Evolutionary conservation across 2,888 invertebrate species (phyloP).

Genomic region (Nephrotoma appendiculata): DNA sequence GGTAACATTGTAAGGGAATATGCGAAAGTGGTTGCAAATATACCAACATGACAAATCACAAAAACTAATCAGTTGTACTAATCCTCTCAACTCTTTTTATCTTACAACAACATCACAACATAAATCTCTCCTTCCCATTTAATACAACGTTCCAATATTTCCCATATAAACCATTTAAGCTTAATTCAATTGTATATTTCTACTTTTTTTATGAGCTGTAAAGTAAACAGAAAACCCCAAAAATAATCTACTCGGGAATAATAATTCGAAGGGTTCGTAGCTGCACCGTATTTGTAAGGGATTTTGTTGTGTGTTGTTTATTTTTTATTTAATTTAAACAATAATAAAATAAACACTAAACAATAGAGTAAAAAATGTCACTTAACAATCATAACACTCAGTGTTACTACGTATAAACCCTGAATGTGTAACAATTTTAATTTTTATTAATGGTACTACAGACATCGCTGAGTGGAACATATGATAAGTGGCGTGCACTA

Average conservation of each 20-base stretch:
- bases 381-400: not conserved
- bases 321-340: not conserved
- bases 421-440: not conserved
- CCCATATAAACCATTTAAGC: not conserved
- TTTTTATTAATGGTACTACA: not conserved
- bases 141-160: not conserved
- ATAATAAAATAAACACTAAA: not conserved
- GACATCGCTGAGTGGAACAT: not conserved
- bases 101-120: not conserved
- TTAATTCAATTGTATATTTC: not conserved
- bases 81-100: not conserved
- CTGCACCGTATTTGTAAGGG: not conserved
- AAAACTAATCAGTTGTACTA: not conserved
- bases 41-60: not conserved
- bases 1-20: not conserved
- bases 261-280: not conserved
- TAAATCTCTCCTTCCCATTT: not conserved
- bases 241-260: not conserved
- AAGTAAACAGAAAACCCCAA: not conserved
- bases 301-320: not conserved
- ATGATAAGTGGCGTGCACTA: not conserved
- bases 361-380: not conserved
- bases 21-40: not conserved
- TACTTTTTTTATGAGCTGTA: not conserved
- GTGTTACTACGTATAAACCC: not conserved